Evolutionary conservation across 2,888 invertebrate genomes (phyloP), one percentile per base, ranked within the genome.

Genomic region (Leptinotarsa peninsularis): DNA sequence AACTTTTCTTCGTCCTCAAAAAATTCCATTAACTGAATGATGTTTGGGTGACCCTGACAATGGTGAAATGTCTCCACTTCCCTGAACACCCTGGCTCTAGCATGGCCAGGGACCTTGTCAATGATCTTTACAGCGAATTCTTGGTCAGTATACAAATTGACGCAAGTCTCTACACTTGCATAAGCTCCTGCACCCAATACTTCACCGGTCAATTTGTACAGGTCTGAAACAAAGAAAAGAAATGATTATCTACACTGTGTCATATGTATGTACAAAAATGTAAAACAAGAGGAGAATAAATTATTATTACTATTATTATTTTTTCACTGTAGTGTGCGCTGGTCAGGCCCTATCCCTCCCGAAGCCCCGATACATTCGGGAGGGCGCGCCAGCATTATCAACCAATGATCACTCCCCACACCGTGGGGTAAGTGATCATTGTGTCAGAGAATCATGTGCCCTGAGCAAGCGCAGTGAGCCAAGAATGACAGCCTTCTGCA

Each of bases 51-150:
- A 83, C 97, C 97, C 90, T 96, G 95, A 90, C 98, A 99, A 90
- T 98, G 96, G 90, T 98, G 97, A 92, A 99, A 98, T 82, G 98
- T 98, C 91, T 99, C 98, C 86, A 99, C 98, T 90, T 99, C 99
- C 85, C 98, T 96, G 91, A 98, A 97, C 85, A 99, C 96, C 67
- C 98, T 93, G 86, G 95, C 95, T 84, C 98, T 93, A 85, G 96
- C 96, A 90, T 98, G 97, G 81, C 96, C 96, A 82, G 96, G 96
- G 86, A 96, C 95, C 89, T 98, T 98, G 89, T 97, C 96, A 87
- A 98, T 98, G 86, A 97, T 95, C 92, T 99, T 99, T 81, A 99
- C 99, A 77, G 99, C 99, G 89, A 94, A 98, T 90, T 98, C 98
- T 88, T 95, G 92, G 83, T 95, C 95, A 81, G 96, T 98, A 90